These are phyloP conservation scores for Torymus auratus DNA, from an alignment of 2,888 invertebrate genomes.

Conservation along the genomic window DNA sequence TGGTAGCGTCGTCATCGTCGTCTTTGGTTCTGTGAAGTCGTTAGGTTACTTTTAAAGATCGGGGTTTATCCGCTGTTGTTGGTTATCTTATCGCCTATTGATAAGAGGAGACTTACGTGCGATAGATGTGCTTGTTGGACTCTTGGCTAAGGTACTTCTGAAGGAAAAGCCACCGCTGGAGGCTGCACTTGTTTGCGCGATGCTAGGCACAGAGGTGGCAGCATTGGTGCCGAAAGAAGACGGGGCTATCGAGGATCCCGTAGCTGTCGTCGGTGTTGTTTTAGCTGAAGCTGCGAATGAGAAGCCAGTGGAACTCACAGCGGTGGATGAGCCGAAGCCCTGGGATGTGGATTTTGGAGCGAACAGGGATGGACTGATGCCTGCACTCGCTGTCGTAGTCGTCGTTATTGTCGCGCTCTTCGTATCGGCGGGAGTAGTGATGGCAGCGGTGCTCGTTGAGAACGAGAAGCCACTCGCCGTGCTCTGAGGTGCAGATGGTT, in stretches of 20 bases:
- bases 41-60: no score
- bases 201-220: neutral
- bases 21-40: no score
- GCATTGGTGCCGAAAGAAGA: neutral
- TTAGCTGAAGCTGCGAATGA: conserved; percentile 48
- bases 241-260: neutral
- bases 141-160: conserved; percentile 33
- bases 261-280: neutral
- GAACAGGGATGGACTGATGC: neutral
- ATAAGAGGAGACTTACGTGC: conserved; percentile 40
- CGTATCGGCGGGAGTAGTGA: neutral
- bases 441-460: neutral
- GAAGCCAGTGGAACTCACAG: conserved; percentile 41
- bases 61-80: no score
- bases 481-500: neutral
- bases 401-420: conserved; percentile 8
- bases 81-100: neutral
- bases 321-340: neutral
- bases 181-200: neutral
- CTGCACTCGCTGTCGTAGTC: neutral
- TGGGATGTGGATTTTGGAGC: conserved; percentile 11
- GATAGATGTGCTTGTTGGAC: conserved; percentile 27
- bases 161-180: conserved; percentile 9
- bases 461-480: conserved; percentile 6
- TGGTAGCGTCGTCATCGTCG: neutral